Conservation (phyloP, 2,797 vertebrate species). For the Oreochromis mossambicus region DNA sequence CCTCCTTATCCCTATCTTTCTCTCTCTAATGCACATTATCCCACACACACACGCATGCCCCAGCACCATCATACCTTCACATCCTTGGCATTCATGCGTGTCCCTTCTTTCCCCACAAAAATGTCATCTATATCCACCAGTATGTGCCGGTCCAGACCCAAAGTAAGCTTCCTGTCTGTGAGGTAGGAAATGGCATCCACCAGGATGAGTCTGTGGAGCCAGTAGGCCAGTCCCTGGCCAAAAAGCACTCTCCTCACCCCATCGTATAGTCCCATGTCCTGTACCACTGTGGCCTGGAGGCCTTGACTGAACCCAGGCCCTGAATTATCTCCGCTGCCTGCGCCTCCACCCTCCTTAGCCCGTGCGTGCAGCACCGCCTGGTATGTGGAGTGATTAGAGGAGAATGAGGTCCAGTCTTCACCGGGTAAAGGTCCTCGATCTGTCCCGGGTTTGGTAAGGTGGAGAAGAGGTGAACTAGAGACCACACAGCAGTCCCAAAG, state of each 20-base stretch:
- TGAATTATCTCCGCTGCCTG: constrained; percentile 63
- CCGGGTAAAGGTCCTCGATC: constrained; percentile 88
- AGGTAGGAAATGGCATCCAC: constrained; percentile 93
- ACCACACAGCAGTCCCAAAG: constrained; percentile 90
- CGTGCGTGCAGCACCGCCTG: constrained; percentile 88
- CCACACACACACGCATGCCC: constrained; percentile 4
- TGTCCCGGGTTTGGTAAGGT: constrained; percentile 84
- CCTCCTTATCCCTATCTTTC: background rate
- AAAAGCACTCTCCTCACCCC: constrained; percentile 94
- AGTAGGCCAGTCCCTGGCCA: constrained; percentile 93
- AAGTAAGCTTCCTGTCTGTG: constrained; percentile 84
- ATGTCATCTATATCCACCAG: constrained; percentile 98
- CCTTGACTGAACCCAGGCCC: constrained; percentile 54
- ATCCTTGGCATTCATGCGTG: constrained; percentile 92
- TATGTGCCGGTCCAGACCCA: constrained; percentile 90
- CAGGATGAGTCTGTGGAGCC: constrained; percentile 94
- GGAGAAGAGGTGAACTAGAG: constrained; percentile 86
- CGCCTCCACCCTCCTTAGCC: constrained; percentile 61
- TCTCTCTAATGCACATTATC: background rate
- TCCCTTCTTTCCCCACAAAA: constrained; percentile 98
- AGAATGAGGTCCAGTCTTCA: constrained; percentile 94
- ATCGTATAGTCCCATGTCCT: constrained; percentile 92
- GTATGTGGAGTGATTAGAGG: constrained; percentile 93
- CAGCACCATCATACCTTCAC: constrained; percentile 85
- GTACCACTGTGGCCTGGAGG: constrained; percentile 85